phyloP scores from a whole-genome alignment of 1,140 invertebrate species.

The Panagrolaimus sp. region DNA sequence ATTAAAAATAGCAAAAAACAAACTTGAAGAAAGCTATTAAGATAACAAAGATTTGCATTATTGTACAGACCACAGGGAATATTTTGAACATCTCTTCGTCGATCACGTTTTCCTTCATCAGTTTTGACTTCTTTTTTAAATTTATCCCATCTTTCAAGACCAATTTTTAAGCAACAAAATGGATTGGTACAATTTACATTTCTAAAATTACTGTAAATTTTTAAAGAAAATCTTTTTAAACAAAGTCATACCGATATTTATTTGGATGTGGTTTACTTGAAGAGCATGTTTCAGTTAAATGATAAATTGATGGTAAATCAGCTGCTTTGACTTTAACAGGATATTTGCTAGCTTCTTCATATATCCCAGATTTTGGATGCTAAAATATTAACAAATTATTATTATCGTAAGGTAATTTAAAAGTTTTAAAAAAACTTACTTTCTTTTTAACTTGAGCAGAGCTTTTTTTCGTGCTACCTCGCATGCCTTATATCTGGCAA shows the following conservation, averaged over 20 bases:
- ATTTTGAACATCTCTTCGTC: background rate
- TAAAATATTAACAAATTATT: background rate
- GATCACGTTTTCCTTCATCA: background rate
- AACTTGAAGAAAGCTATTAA: background rate
- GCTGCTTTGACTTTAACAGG: background rate
- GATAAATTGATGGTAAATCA: background rate
- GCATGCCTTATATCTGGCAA: too few relatives aligned
- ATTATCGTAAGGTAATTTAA: background rate
- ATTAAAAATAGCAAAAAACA: background rate
- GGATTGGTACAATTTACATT: background rate
- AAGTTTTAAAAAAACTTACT: background rate
- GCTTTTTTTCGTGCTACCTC: too few relatives aligned
- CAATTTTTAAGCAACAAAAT: slow-evolving; percentile 6
- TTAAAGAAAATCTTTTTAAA: background rate
- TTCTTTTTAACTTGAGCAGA: slow-evolving; percentile 3
- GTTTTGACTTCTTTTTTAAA: background rate
- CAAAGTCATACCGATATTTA: background rate
- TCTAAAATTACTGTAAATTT: background rate
- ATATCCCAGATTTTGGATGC: background rate
- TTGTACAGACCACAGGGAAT: slow-evolving; percentile 1
- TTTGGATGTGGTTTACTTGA: background rate
- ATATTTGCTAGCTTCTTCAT: slow-evolving; percentile 12
- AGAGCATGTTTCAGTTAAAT: slow-evolving; percentile 6
- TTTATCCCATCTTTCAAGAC: slow-evolving; percentile 13
- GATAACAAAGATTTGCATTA: slow-evolving; percentile 14